A percentile compares a stretch with the other conserved stretches of the same genome.
These are phyloP conservation scores for Oncorhynchus tshawytscha DNA, from an alignment of 2,113 vertebrate species.

Conservation along the genomic window DNA sequence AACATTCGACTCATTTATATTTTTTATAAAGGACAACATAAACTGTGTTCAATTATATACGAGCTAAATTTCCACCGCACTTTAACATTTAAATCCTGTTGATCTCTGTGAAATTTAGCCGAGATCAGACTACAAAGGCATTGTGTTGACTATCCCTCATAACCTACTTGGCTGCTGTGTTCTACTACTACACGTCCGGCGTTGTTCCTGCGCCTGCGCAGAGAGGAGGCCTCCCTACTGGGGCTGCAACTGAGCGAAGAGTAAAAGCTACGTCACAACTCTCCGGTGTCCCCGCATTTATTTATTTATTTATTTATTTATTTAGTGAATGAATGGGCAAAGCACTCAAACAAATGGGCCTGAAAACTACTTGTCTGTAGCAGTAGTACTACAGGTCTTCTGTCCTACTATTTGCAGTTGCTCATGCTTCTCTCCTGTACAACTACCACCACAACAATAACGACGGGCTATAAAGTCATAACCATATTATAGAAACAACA, in stretches of 20 bases:
- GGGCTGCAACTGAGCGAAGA: constrained; percentile 59
- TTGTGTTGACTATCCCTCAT: constrained; percentile 18
- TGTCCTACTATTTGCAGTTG: no score
- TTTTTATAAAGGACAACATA: background rate
- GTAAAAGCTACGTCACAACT: constrained; percentile 78
- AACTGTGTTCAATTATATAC: background rate
- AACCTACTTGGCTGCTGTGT: constrained; percentile 20
- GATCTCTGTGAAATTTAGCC: background rate
- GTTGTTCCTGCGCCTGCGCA: constrained; percentile 30
- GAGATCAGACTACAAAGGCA: background rate
- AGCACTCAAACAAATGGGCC: constrained; percentile 65
- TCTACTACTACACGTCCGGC: background rate
- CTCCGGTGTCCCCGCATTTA: constrained; percentile 77
- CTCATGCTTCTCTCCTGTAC: constrained; percentile 15
- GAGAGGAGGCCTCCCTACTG: constrained; percentile 48
- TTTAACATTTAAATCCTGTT: background rate
- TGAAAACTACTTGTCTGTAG: constrained; percentile 36
- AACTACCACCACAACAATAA: no score
- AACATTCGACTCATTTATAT: no score
- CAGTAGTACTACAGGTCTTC: constrained; percentile 9
- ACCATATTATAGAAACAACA: background rate
- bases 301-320: constrained; percentile 71
- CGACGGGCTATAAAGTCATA: no score
- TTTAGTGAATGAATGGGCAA: constrained; percentile 67
- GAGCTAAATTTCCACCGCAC: background rate